phyloP scores from a whole-genome alignment of 2,888 invertebrate genomes.

The Melinopterus prodromus region DNA sequence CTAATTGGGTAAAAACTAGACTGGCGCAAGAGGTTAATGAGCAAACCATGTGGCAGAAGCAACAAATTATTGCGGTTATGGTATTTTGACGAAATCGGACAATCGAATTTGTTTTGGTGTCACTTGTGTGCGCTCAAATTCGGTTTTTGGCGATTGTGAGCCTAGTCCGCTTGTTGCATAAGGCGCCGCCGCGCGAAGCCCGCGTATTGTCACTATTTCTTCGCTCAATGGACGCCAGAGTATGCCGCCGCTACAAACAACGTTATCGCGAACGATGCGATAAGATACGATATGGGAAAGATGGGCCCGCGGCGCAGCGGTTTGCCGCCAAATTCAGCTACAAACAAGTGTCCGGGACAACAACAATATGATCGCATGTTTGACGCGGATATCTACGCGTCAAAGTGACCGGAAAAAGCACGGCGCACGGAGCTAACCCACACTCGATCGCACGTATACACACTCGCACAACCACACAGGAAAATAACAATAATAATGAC shows the following conservation, averaged over 20 bases:
- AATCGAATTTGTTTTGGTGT: not conserved
- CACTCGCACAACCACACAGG: slow-evolving; percentile 21
- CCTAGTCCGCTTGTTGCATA: slow-evolving; percentile 4
- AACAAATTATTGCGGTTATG: not conserved
- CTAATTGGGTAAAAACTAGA: not conserved
- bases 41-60: not conserved
- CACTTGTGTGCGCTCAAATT: not conserved
- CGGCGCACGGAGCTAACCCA: not conserved
- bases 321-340: slow-evolving; percentile 36
- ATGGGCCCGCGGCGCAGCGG: not conserved
- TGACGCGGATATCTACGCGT: not conserved
- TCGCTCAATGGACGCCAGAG: not conserved
- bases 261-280: not conserved
- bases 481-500: slow-evolving; percentile 26
- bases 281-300: not conserved
- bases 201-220: not conserved
- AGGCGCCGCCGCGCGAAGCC: not conserved
- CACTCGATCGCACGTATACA: not conserved
- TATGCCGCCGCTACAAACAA: not conserved
- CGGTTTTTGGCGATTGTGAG: not conserved
- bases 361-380: slow-evolving; percentile 25
- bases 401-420: slow-evolving; percentile 17
- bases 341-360: slow-evolving; percentile 36
- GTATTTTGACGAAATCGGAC: not conserved
- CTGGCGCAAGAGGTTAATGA: not conserved